phyloP scores from a whole-genome alignment of 2,797 vertebrate species.

The Sphenodon punctatus region DNA sequence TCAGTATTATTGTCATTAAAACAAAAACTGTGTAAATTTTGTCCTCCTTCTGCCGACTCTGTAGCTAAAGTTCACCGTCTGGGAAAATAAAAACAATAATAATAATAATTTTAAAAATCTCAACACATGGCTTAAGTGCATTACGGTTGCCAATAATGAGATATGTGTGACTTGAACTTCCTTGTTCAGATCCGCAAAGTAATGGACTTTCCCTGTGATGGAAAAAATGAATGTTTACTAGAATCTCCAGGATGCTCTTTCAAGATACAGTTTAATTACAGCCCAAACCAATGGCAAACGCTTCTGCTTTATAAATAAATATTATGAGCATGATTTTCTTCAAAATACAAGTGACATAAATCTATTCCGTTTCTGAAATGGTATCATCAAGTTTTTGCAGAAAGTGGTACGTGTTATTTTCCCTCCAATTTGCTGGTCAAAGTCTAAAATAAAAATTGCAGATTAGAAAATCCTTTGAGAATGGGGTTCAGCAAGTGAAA shows the following conservation, averaged over 20 bases:
- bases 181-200: background rate
- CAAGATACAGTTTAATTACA: constrained; percentile 55
- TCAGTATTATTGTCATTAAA: background rate
- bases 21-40: background rate
- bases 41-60: background rate
- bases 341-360: constrained; percentile 45
- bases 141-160: constrained; percentile 15
- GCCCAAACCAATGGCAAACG: constrained; percentile 1
- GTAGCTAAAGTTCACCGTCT: background rate
- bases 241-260: constrained; percentile 34
- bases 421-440: constrained; percentile 69
- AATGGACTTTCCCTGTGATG: background rate
- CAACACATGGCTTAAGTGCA: background rate
- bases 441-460: constrained; percentile 74
- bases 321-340: constrained; percentile 43
- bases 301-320: constrained; percentile 34
- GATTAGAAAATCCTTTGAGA: constrained; percentile 77
- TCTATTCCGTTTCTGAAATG: constrained; percentile 42
- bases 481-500: constrained; percentile 69
- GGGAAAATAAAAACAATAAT: background rate
- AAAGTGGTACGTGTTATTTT: constrained; percentile 52
- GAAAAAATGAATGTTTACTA: background rate
- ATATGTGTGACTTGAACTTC: background rate
- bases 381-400: constrained; percentile 44
- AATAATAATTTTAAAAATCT: no score